These are phyloP conservation scores for Nycteola revayana DNA, from an alignment of 2,888 invertebrate species.

Conservation along the genomic window DNA sequence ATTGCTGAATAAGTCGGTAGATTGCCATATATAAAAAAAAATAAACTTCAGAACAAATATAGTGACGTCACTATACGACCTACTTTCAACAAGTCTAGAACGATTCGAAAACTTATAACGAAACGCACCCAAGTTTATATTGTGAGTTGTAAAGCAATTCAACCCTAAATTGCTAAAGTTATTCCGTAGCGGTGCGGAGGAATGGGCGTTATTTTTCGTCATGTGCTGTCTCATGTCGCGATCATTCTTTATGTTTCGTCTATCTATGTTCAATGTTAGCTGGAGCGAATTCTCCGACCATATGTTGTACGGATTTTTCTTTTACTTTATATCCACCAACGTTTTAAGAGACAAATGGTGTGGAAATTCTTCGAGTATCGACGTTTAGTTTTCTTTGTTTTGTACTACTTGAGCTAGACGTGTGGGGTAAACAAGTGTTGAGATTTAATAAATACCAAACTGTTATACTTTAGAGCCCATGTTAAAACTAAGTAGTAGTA, in stretches of 20 bases:
- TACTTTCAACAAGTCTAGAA: background rate
- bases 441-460: too few relatives aligned
- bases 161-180: conserved; percentile 58
- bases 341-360: conserved; percentile 22
- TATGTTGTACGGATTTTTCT: conserved; percentile 31
- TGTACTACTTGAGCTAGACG: conserved; percentile 1
- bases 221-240: conserved; percentile 72
- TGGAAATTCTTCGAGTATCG: conserved; percentile 13
- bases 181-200: conserved; percentile 40
- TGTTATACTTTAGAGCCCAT: too few relatives aligned
- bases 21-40: too few relatives aligned
- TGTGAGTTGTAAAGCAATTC: conserved; percentile 34
- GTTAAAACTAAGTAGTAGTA: too few relatives aligned
- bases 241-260: conserved; percentile 76
- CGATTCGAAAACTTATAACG: conserved; percentile 16
- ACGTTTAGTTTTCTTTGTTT: conserved; percentile 1
- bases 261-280: conserved; percentile 43
- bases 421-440: too few relatives aligned
- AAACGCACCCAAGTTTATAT: conserved; percentile 11
- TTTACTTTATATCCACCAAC: conserved; percentile 13
- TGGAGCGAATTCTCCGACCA: conserved; percentile 20
- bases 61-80: too few relatives aligned
- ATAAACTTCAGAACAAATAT: too few relatives aligned
- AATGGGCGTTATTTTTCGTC: conserved; percentile 57
- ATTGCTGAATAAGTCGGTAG: too few relatives aligned